Percentiles rank a stretch among this genome's conserved stretches.
phyloP scores from a whole-genome alignment of 2,888 invertebrate genomes.

The Pollenia amentaria region DNA sequence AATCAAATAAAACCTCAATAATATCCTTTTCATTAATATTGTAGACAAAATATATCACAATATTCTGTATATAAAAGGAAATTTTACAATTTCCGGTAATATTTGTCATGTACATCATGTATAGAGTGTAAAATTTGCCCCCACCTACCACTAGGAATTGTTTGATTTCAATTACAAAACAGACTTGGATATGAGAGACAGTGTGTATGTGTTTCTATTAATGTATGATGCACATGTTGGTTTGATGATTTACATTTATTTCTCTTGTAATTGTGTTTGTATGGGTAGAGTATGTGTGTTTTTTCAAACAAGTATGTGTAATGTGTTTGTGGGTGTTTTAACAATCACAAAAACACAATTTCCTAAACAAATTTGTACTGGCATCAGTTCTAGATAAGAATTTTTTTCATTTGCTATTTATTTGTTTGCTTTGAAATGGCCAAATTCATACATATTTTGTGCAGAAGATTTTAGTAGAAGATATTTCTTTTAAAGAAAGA shows the following conservation, averaged over 20 bases:
- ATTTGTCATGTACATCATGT: conserved; percentile 49
- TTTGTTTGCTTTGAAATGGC: neutral
- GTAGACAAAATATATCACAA: neutral
- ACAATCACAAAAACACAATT: conserved; percentile 41
- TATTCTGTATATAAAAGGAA: conserved; percentile 34
- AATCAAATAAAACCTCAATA: conserved; percentile 1
- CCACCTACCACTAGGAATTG: neutral
- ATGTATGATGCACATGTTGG: neutral
- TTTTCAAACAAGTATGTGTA: neutral
- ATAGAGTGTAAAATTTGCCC: conserved; percentile 38
- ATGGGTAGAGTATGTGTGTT: neutral
- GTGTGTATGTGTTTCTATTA: neutral
- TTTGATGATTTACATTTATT: conserved; percentile 27
- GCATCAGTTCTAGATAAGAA: neutral
- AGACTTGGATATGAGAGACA: neutral
- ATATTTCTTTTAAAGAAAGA: neutral
- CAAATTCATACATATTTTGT: neutral
- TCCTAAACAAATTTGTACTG: conserved; percentile 43
- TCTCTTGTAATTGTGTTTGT: conserved; percentile 19
- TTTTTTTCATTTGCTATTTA: conserved; percentile 21
- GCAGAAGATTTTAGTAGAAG: neutral
- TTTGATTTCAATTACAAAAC: conserved; percentile 32
- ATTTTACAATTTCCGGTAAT: conserved; percentile 55
- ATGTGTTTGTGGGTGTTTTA: neutral
- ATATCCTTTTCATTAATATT: conserved; percentile 41